Percentiles rank a stretch among this genome's conserved stretches.
These are phyloP conservation scores for Saccopteryx leptura DNA, from an alignment of 2,113 vertebrate species.

Conservation along the genomic window DNA sequence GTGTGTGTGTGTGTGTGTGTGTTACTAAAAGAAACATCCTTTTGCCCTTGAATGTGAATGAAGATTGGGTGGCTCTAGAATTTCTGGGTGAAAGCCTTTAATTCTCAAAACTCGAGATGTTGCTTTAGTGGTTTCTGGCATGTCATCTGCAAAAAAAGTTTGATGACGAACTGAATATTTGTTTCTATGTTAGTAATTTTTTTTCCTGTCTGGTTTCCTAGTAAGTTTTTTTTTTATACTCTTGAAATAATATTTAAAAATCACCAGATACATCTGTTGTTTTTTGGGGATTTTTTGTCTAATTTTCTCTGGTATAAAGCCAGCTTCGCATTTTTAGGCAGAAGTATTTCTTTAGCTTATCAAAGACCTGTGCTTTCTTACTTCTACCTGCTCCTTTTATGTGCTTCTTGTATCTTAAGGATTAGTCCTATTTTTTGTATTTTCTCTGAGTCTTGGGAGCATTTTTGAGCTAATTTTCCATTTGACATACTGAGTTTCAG, in stretches of 20 bases:
- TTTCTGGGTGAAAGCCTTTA: conserved; percentile 23
- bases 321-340: background rate
- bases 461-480: conserved; percentile 18
- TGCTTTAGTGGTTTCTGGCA: background rate
- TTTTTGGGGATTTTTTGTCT: background rate
- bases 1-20: background rate
- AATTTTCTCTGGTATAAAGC: conserved; percentile 17
- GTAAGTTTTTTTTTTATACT: background rate
- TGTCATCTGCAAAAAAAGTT: conserved; percentile 55
- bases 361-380: background rate
- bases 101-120: background rate
- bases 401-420: background rate
- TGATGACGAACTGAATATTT: conserved; percentile 45
- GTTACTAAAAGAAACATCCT: background rate
- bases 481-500: background rate
- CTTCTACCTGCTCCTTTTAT: background rate
- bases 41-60: background rate
- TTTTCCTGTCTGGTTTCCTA: conserved; percentile 47
- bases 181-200: background rate
- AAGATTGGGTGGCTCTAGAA: background rate
- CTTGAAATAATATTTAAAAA: conserved; percentile 35
- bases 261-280: background rate
- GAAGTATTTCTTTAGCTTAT: background rate
- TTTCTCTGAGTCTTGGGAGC: background rate
- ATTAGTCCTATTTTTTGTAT: background rate